These are phyloP conservation scores for Epirrita christyi DNA, from an alignment of 2,888 invertebrate species.

Conservation along the genomic window DNA sequence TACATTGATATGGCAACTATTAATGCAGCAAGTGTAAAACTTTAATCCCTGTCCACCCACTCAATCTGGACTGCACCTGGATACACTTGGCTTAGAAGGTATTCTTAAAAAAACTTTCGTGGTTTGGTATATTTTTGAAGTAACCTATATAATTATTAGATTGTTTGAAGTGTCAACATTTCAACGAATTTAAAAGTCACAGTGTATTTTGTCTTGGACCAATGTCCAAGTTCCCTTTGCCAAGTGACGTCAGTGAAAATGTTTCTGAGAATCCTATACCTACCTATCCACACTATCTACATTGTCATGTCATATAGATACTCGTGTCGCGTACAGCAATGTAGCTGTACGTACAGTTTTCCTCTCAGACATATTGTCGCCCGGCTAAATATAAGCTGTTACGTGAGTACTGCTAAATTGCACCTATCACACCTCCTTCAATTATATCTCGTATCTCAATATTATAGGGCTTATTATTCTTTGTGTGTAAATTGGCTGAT, in stretches of 20 bases:
- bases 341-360: conserved; percentile 21
- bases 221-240: conserved; percentile 16
- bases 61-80: too few species aligned
- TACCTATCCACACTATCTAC: conserved; percentile 5
- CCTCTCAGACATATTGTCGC: conserved; percentile 51
- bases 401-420: conserved; percentile 36
- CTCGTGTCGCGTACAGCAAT: background rate
- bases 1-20: too few species aligned
- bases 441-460: conserved; percentile 12
- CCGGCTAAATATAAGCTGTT: conserved; percentile 52
- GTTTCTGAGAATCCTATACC: conserved; percentile 14
- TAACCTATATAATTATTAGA: too few species aligned
- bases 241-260: conserved; percentile 32
- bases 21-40: too few species aligned
- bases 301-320: conserved; percentile 14
- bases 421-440: conserved; percentile 31
- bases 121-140: too few species aligned
- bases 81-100: too few species aligned
- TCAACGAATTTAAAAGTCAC: background rate
- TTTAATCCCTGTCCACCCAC: too few species aligned
- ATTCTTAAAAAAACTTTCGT: too few species aligned
- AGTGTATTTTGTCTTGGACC: background rate
- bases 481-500: conserved; percentile 2
- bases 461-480: conserved; percentile 10
- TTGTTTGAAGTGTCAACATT: background rate